Percentiles rank a stretch among this genome's conserved stretches.
These are phyloP conservation scores for Lottia gigantea DNA, from an alignment of 2,888 invertebrate genomes.

Conservation along the genomic window DNA sequence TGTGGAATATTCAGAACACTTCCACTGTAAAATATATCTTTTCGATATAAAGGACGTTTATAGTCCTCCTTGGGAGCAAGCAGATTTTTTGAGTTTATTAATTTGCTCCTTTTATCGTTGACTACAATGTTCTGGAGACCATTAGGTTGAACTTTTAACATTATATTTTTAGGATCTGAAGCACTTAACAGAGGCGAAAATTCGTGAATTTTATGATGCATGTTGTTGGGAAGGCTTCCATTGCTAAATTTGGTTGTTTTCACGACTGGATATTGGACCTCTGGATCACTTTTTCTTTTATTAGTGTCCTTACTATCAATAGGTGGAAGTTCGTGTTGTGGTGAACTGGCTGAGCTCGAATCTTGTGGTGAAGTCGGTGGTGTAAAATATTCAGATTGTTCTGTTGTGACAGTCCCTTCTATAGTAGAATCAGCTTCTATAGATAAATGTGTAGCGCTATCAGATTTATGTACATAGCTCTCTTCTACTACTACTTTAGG, in stretches of 20 bases:
- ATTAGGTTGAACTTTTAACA: conserved; percentile 14
- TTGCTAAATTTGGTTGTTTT: conserved; percentile 18
- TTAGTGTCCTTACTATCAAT: neutral
- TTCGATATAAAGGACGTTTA: conserved; percentile 85
- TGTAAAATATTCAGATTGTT: conserved; percentile 33
- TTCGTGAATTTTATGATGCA: conserved; percentile 26
- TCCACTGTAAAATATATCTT: conserved; percentile 98
- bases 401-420: conserved; percentile 22
- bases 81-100: conserved; percentile 16
- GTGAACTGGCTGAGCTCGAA: conserved; percentile 25
- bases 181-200: conserved; percentile 22
- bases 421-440: conserved; percentile 17
- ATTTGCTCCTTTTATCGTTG: neutral
- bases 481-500: conserved; percentile 42
- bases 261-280: conserved; percentile 13
- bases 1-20: conserved; percentile 86
- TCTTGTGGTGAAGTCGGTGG: conserved; percentile 30
- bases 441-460: conserved; percentile 6
- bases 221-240: conserved; percentile 31
- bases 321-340: conserved; percentile 16
- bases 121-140: conserved; percentile 15
- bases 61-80: conserved; percentile 52
- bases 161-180: conserved; percentile 14
- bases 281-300: conserved; percentile 21
- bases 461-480: conserved; percentile 14